phyloP scores from a whole-genome alignment of 2,888 invertebrate genomes.

The Rotaria sp. region DNA sequence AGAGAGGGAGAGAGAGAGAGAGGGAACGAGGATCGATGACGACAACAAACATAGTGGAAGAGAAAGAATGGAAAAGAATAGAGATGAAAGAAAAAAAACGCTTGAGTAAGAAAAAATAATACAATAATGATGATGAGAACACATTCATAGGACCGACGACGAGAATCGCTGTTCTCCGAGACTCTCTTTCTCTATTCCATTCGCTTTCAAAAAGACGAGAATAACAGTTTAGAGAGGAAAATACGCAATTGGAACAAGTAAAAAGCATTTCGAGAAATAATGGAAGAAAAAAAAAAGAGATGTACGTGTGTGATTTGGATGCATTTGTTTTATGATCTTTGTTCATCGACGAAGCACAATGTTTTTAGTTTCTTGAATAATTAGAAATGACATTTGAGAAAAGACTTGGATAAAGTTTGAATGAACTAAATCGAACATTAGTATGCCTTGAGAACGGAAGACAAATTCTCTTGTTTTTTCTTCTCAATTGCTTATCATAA shows the following conservation, averaged over 20 bases:
- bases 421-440: neutral
- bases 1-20: neutral
- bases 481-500: neutral
- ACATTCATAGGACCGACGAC: neutral
- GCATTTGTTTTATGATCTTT: neutral
- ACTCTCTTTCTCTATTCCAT: neutral
- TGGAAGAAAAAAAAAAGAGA: neutral
- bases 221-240: neutral
- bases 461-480: neutral
- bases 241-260: neutral
- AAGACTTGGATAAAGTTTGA: too few species aligned
- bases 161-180: neutral
- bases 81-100: neutral
- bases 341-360: neutral
- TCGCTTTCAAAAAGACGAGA: neutral
- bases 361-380: neutral
- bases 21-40: neutral
- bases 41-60: neutral
- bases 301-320: neutral
- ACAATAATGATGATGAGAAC: slow-evolving; percentile 5
- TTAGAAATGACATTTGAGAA: neutral
- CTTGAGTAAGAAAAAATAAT: neutral
- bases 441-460: neutral
- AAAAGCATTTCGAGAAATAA: neutral
- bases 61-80: neutral